Evolutionary conservation across 35 echinoderm and acorn worm species (phyloP).

Genomic region (Apostichopus californicus): DNA sequence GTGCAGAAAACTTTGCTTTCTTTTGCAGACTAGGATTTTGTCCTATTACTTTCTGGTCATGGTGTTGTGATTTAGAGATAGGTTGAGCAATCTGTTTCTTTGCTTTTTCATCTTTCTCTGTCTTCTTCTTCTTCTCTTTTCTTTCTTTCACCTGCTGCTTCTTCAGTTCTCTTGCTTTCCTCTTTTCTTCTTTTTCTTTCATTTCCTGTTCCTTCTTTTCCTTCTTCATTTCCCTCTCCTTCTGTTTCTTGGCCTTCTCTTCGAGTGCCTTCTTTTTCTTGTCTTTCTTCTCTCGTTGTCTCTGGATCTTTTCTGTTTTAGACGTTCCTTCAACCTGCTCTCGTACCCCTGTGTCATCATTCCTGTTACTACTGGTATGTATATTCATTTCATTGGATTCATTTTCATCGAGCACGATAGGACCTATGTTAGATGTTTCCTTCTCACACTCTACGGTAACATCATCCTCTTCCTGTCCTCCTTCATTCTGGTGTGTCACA

Average conservation of each 20-base stretch:
- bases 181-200: constrained; percentile 13
- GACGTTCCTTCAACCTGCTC: neutral
- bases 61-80: neutral
- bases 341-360: neutral
- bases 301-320: constrained; percentile 16
- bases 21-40: neutral
- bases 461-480: neutral
- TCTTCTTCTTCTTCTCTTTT: constrained; percentile 43
- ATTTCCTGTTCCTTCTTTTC: constrained; percentile 18
- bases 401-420: neutral
- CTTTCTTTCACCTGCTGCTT: constrained; percentile 26
- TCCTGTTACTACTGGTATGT: neutral
- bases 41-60: constrained; percentile 1
- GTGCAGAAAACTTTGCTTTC: constrained; percentile 47
- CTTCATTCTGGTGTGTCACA: neutral
- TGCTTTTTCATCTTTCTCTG: constrained; percentile 11
- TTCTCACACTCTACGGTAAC: neutral
- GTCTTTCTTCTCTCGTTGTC: neutral
- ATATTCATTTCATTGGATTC: neutral
- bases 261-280: neutral
- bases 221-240: constrained; percentile 43
- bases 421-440: neutral
- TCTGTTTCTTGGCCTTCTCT: constrained; percentile 33
- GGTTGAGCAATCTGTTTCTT: neutral
- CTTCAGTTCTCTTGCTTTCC: constrained; percentile 1